Evolutionary conservation across 1,140 invertebrate genomes (phyloP).

Genomic region (Bradysia coprophila): DNA sequence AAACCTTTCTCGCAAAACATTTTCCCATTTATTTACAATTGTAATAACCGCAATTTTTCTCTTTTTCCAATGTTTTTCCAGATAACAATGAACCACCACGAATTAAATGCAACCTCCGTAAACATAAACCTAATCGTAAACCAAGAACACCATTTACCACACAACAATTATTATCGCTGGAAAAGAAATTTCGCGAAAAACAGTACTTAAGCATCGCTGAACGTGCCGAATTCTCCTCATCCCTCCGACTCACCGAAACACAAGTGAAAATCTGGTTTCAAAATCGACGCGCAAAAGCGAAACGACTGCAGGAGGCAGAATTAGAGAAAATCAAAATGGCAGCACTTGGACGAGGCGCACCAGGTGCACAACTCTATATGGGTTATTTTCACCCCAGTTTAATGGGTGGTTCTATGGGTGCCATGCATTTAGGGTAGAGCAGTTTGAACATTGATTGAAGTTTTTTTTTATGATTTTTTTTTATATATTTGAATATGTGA

Average conservation of each 20-base stretch:
- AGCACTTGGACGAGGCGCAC: slow-evolving; percentile 28
- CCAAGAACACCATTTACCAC: slow-evolving; percentile 95
- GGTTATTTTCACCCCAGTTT: slow-evolving; percentile 23
- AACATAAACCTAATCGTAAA: slow-evolving; percentile 90
- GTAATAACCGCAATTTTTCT: too few relatives aligned
- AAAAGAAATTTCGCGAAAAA: slow-evolving; percentile 91
- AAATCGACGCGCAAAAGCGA: slow-evolving; percentile 87
- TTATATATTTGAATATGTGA: too few relatives aligned
- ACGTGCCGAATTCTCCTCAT: slow-evolving; percentile 88
- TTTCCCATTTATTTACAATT: too few relatives aligned
- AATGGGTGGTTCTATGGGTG: slow-evolving; percentile 8
- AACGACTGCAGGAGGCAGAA: slow-evolving; percentile 86
- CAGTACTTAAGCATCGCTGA: slow-evolving; percentile 95
- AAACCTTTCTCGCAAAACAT: not conserved
- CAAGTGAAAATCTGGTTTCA: slow-evolving; percentile 98
- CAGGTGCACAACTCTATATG: slow-evolving; percentile 23
- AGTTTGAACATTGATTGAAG: too few relatives aligned
- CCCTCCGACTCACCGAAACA: slow-evolving; percentile 86
- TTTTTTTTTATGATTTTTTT: too few relatives aligned
- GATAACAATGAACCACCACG: slow-evolving; percentile 45
- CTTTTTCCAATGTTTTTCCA: too few relatives aligned
- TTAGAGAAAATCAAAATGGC: slow-evolving; percentile 75
- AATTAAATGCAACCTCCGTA: slow-evolving; percentile 82
- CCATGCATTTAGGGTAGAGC: slow-evolving; percentile 19
- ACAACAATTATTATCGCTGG: slow-evolving; percentile 81